Base-by-base conservation (phyloP, 2,888 invertebrate species). In the Acrocyrtus sp. region DNA sequence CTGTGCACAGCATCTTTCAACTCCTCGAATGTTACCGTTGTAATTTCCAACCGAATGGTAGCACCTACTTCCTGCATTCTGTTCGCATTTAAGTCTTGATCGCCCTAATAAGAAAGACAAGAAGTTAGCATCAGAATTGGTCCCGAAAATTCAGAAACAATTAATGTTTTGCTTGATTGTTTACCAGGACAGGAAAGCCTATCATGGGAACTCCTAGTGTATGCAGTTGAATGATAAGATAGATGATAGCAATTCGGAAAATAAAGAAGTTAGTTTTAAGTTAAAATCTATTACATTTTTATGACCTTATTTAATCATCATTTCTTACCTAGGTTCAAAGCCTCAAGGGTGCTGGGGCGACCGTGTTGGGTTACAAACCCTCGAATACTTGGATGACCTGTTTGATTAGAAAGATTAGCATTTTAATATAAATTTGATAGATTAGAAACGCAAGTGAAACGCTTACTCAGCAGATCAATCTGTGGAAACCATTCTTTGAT, bases 401-500 rank as follows among this genome's bases (percentile, higher is more conserved):
- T n/a, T n/a, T n/a, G n/a, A n/a, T n/a, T n/a, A n/a, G n/a, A n/a
- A n/a, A n/a, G n/a, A n/a, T n/a, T n/a, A n/a, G n/a, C n/a, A n/a
- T n/a, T n/a, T 34, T 15, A 19, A 5, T 10, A 45, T 6, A 5
- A 19, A 5, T 39, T 39, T 39, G 39, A n/a, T n/a, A n/a, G n/a
- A n/a, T n/a, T n/a, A n/a, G n/a, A n/a, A n/a, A n/a, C n/a, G n/a
- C n/a, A 19, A 34, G 21, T 22, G 21, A n/a, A n/a, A n/a, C 15
- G n/a, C 22, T 61, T 66, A 77, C 81, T 76, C 15, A 82, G 53
- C 8, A 82, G 60, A 22, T 81, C 78, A 53, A 80, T 76, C 67
- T 82, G 82, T 0, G 81, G 80, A 26, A 81, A 66, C 81, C 81
- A 82, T 22, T 75, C 24, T 17, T 67, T 48, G 2, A 78, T 72